phyloP scores from a whole-genome alignment of 2,888 invertebrate genomes.

The Lottia gigantea region DNA sequence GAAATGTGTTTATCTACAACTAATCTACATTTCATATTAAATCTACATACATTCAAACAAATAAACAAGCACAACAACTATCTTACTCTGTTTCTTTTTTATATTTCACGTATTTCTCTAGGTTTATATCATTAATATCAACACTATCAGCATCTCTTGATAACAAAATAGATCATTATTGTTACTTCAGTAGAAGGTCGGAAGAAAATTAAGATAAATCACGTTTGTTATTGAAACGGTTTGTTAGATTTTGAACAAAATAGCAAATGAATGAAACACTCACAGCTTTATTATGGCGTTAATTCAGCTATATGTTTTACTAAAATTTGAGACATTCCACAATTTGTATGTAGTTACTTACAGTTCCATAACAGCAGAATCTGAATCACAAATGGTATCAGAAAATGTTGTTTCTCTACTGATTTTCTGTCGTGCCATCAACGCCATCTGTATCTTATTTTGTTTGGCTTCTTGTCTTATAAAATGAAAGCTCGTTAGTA shows the following conservation, averaged over 20 bases:
- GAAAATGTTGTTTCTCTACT: slow-evolving; percentile 20
- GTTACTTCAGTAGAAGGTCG: too few species aligned
- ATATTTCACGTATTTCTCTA: neutral
- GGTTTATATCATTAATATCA: neutral
- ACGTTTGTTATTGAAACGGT: too few species aligned
- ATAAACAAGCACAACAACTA: neutral
- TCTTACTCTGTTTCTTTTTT: neutral
- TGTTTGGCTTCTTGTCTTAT: slow-evolving; percentile 16
- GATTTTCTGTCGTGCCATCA: slow-evolving; percentile 2
- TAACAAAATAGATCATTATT: too few species aligned
- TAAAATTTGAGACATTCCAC: too few species aligned
- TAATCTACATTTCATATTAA: neutral
- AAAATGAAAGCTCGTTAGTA: neutral
- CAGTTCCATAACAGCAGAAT: slow-evolving; percentile 21
- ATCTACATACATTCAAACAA: neutral
- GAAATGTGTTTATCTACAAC: neutral
- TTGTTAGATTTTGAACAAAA: too few species aligned
- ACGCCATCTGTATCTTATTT: slow-evolving; percentile 19
- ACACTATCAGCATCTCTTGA: slow-evolving; percentile 1
- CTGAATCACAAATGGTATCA: slow-evolving; percentile 23
- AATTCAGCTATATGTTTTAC: too few species aligned
- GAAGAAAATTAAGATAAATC: too few species aligned
- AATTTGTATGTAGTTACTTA: neutral
- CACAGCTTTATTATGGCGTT: too few species aligned
- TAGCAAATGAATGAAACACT: too few species aligned